phyloP scores from a whole-genome alignment of 35 echinoderm and acorn worm genomes.

The Patiria miniata region DNA sequence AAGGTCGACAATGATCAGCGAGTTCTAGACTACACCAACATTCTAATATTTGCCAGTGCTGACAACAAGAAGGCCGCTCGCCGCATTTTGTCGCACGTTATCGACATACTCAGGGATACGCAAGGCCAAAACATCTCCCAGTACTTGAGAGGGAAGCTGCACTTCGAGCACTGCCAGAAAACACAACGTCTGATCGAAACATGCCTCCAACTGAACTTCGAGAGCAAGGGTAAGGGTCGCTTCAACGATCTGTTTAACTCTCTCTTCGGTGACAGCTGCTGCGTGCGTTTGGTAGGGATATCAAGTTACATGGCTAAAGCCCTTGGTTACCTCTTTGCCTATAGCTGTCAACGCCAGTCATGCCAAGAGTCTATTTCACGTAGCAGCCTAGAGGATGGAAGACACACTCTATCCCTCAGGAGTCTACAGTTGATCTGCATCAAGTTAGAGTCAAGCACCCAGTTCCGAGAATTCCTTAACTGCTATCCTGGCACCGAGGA shows the following conservation, averaged over 20 bases:
- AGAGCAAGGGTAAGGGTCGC: constrained; percentile 26
- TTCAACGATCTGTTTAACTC: constrained; percentile 31
- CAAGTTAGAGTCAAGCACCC: constrained; percentile 40
- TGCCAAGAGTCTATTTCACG: neutral
- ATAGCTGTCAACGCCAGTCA: neutral
- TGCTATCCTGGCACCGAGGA: constrained; percentile 37
- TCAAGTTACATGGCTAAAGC: constrained; percentile 48
- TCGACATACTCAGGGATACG: neutral
- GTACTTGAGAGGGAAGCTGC: constrained; percentile 39
- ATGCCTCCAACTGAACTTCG: constrained; percentile 54
- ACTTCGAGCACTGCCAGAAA: constrained; percentile 36
- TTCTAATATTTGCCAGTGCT: constrained; percentile 47
- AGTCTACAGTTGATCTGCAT: constrained; percentile 42
- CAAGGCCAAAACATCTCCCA: constrained; percentile 38
- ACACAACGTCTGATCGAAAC: constrained; percentile 42
- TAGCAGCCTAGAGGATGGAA: neutral
- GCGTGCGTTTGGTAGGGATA: constrained; percentile 38
- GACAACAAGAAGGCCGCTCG: constrained; percentile 23
- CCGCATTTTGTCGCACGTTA: constrained; percentile 26
- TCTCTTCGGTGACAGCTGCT: constrained; percentile 11
- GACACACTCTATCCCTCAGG: neutral
- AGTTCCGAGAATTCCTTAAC: constrained; percentile 58
- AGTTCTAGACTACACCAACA: constrained; percentile 36
- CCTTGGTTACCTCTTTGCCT: constrained; percentile 30
- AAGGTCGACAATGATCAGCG: constrained; percentile 22